Conservation (phyloP, 2,113 vertebrate species). For the Scortum barcoo region DNA sequence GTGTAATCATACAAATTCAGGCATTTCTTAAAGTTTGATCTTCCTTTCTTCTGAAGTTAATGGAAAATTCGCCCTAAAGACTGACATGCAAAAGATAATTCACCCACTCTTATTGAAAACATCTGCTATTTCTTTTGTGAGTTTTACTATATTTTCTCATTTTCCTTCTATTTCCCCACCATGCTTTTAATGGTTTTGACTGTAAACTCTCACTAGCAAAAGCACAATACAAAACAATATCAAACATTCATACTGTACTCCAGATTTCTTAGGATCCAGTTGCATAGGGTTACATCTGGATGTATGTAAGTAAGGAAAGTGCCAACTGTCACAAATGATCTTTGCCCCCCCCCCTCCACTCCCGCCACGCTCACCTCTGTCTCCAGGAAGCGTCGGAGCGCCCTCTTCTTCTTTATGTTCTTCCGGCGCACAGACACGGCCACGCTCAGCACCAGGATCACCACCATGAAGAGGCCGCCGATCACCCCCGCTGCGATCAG, state of each 20-base stretch:
- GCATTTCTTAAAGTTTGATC: constrained; percentile 22
- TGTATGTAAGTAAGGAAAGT: not conserved
- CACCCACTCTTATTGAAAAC: not conserved
- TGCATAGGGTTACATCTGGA: not conserved
- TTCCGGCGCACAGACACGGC: constrained; percentile 93
- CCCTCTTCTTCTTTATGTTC: constrained; percentile 98
- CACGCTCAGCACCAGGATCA: constrained; percentile 92
- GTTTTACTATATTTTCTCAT: not conserved
- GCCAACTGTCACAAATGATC: not conserved
- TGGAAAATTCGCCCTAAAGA: not conserved
- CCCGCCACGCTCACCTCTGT: constrained; percentile 90
- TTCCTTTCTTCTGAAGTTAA: constrained; percentile 2
- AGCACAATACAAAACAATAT: not conserved
- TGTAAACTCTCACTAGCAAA: not conserved
- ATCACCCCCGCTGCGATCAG: constrained; percentile 97
- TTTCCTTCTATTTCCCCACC: not conserved
- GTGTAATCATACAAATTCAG: not conserved
- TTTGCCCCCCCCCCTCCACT: too few species aligned
- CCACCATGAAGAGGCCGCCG: constrained; percentile 94
- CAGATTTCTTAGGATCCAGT: not conserved
- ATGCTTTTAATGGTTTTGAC: not conserved
- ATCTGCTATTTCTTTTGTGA: not conserved
- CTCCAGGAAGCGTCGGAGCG: constrained; percentile 94
- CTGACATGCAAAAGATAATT: not conserved
- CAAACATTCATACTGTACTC: not conserved